Base-by-base conservation (phyloP, 2,113 vertebrate genomes). In the Macaca nemestrina region DNA sequence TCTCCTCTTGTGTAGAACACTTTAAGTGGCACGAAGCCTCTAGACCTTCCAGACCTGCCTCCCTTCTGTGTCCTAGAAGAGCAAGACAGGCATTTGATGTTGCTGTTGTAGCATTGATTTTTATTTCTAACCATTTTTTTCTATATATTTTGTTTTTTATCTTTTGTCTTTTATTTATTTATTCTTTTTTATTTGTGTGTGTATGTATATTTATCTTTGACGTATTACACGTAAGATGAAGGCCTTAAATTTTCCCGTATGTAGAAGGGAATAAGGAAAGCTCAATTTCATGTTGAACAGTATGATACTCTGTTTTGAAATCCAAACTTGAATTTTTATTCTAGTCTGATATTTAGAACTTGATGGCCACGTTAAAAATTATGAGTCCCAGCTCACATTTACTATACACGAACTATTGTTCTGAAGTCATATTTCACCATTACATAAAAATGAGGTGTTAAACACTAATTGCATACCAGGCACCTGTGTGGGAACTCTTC, bases 341-440 rank as follows among this genome's bases (percentile, higher is more conserved):
- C 86, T 68, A 67, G 4, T 94, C 94, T 88, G 57, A 76, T 83
- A 79, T 61, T 35, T 82, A 78, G 59, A 90, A 84, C 40, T 73
- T 88, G 72, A 52, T 38, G 85, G 12, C 16, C 45, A 92, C 35
- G 27, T 85, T 78, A 45, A 89, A 96, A 93, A 94, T n/a, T 70
- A 92, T 80, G 76, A 50, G 20, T 57, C 48, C 27, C 8, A 75
- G 32, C 55, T 50, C 38, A 13, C 68, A n/a, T 38, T 89, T 80
- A 43, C 72, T 80, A 43, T n/a, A 73, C 8, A 32, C 2, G 48
- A 85, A 72, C 3, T 55, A 55, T 2, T 75, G 20, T 90, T 95
- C 79, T 52, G 68, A 79, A 70, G 40, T 61, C 61, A 30, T 20
- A 55, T 79, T 87, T 79, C 27, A 48, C 45, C 45, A 3, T 82